These are phyloP conservation scores for Atopsyche davidsoni DNA, from an alignment of 1,140 invertebrate species.

Conservation along the genomic window DNA sequence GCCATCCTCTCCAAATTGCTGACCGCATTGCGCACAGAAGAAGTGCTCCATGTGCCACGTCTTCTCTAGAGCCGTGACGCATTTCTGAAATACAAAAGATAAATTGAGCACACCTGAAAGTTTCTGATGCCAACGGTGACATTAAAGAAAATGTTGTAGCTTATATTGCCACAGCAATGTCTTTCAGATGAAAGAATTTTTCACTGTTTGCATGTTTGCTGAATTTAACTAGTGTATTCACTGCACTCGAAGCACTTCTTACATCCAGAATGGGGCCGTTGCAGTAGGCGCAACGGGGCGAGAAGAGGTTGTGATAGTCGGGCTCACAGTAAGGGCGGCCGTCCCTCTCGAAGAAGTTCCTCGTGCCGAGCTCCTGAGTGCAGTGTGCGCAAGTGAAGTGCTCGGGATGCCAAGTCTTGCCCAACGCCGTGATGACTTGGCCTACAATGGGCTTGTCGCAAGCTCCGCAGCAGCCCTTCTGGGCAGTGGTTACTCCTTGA, in stretches of 20 bases:
- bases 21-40: constrained; percentile 96
- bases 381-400: constrained; percentile 98
- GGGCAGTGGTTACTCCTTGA: constrained; percentile 94
- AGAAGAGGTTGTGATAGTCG: constrained; percentile 98
- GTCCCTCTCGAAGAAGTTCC: constrained; percentile 98
- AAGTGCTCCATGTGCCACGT: constrained; percentile 99
- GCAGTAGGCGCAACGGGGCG: constrained; percentile 96
- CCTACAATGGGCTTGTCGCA: constrained; percentile 98
- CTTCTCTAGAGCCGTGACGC: constrained; percentile 95
- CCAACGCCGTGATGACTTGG: constrained; percentile 93
- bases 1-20: constrained; percentile 94
- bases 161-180: not conserved
- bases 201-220: not conserved
- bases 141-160: not conserved
- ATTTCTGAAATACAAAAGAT: constrained; percentile 73
- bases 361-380: constrained; percentile 90
- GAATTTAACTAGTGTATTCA: not conserved
- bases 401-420: constrained; percentile 99
- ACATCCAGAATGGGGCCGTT: constrained; percentile 97
- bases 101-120: not conserved
- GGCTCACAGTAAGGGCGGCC: constrained; percentile 95
- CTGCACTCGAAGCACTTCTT: constrained; percentile 37
- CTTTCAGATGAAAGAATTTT: not conserved
- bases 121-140: not conserved
- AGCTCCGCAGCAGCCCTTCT: constrained; percentile 96